Conservation (phyloP, 2,888 invertebrate species). For the Spatulosminthurus flaviceps region DNA sequence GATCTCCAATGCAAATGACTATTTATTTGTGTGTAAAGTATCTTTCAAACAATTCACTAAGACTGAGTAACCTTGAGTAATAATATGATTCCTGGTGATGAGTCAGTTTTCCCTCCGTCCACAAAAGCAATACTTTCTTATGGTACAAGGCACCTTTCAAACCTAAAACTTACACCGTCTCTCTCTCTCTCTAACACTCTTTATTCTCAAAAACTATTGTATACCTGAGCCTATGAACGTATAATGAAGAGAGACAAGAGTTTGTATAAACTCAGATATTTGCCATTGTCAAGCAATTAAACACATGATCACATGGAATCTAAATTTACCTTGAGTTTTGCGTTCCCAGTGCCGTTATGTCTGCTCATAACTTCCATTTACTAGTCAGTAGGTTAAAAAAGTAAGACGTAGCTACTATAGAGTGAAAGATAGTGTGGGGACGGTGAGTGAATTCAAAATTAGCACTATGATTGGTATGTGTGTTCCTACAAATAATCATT, state of each 20-base stretch:
- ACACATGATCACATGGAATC: not conserved
- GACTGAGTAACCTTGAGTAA: constrained; percentile 34
- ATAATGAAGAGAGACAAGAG: not conserved
- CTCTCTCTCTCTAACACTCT: constrained; percentile 29
- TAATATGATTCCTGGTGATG: constrained; percentile 36
- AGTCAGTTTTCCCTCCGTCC: constrained; percentile 39
- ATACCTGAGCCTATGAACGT: no score
- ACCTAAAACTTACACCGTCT: not conserved
- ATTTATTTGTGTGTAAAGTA: constrained; percentile 25
- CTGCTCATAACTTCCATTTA: not conserved
- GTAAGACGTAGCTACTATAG: not conserved
- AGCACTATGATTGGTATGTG: not conserved
- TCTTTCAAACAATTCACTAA: constrained; percentile 39
- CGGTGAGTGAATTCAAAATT: not conserved
- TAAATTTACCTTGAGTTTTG: constrained; percentile 14
- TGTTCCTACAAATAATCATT: not conserved
- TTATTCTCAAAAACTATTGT: not conserved
- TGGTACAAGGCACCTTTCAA: constrained; percentile 10
- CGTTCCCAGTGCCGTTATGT: not conserved
- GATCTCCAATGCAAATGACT: constrained; percentile 36
- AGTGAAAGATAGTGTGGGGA: not conserved
- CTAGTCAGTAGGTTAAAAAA: not conserved
- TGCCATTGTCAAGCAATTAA: constrained; percentile 6
- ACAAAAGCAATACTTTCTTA: not conserved
- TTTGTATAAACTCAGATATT: not conserved